phyloP scores from a whole-genome alignment of 2,113 vertebrate genomes.

The Serinus canaria region DNA sequence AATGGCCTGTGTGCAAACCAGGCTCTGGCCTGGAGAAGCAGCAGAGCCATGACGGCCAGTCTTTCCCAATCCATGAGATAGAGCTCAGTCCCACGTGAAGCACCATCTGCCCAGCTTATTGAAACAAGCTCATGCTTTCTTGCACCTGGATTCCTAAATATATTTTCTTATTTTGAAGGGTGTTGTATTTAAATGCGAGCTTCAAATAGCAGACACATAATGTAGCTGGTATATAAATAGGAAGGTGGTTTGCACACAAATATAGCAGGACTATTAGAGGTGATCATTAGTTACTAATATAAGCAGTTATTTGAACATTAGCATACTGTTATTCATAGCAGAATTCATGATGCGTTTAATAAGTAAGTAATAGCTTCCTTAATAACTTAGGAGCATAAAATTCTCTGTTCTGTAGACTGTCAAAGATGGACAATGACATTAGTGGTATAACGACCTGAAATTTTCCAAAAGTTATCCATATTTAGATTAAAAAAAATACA shows the following conservation, averaged over 20 bases:
- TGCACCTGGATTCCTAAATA: background rate
- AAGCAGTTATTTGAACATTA: slow-evolving; percentile 40
- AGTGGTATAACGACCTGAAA: background rate
- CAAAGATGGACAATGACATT: background rate
- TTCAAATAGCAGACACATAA: background rate
- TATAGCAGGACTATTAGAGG: slow-evolving; percentile 25
- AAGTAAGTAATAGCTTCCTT: slow-evolving; percentile 1
- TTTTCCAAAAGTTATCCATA: background rate
- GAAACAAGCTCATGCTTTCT: background rate
- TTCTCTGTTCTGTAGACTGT: background rate
- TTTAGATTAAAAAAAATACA: background rate
- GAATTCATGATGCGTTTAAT: background rate
- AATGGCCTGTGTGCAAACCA: background rate
- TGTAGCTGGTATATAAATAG: slow-evolving; percentile 23
- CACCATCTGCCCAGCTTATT: background rate
- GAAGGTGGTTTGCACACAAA: slow-evolving; percentile 39
- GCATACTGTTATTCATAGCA: slow-evolving; percentile 19
- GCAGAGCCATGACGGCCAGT: fast-evolving
- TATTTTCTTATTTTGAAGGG: background rate
- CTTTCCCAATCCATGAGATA: background rate
- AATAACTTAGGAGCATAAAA: background rate
- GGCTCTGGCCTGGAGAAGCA: background rate
- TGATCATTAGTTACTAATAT: slow-evolving; percentile 48
- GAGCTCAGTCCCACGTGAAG: background rate
- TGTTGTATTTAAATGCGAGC: background rate